Conservation (phyloP, 2,888 invertebrate species). For the Clistopyga incitator region DNA sequence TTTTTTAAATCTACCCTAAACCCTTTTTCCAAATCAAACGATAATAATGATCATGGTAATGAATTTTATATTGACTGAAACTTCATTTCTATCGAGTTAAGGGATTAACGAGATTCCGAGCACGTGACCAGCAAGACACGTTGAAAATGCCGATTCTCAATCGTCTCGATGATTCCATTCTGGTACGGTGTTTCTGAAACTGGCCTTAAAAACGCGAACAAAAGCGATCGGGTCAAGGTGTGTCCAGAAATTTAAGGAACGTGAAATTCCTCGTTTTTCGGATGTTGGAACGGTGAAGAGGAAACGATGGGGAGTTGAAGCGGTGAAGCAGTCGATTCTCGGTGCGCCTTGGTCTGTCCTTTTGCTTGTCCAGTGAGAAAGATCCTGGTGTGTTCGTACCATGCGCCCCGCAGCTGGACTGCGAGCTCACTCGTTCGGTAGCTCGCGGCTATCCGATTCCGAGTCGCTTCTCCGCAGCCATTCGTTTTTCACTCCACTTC, state of each 20-base stretch:
- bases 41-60: too few relatives aligned
- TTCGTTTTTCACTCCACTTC: slow-evolving; percentile 18
- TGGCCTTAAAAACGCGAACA: neutral
- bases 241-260: slow-evolving; percentile 48
- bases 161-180: too few relatives aligned
- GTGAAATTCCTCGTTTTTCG: slow-evolving; percentile 38
- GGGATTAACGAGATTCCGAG: too few relatives aligned
- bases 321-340: slow-evolving; percentile 22
- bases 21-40: too few relatives aligned
- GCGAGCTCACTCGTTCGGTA: slow-evolving; percentile 19
- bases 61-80: too few relatives aligned
- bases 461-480: slow-evolving; percentile 25
- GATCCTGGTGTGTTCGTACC: slow-evolving; percentile 2
- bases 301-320: slow-evolving; percentile 15
- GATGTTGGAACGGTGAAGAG: slow-evolving; percentile 41
- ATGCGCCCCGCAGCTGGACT: neutral
- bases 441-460: slow-evolving; percentile 43
- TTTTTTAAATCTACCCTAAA: too few relatives aligned
- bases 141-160: too few relatives aligned
- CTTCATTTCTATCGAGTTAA: too few relatives aligned
- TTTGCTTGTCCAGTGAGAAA: slow-evolving; percentile 15
- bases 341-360: slow-evolving; percentile 16
- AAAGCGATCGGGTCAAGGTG: neutral
- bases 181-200: neutral
- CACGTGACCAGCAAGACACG: too few relatives aligned